Base-by-base conservation (phyloP, 30 jellyfish, hydroid and myxozoan genomes). In the Aurelia aurita complex sp. Pacific region DNA sequence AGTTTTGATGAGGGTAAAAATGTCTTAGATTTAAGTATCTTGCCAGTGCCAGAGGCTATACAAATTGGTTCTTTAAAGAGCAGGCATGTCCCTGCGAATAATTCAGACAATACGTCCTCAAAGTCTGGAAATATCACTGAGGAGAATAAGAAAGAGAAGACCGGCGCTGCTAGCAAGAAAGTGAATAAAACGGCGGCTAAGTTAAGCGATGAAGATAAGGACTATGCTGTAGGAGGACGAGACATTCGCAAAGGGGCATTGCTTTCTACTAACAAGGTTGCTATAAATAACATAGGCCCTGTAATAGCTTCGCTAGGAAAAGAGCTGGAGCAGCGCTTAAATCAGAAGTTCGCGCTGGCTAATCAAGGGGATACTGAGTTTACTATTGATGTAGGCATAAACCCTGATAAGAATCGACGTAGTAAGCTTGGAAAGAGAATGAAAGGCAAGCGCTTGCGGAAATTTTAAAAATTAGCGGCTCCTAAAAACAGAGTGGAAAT, bases 21-120 rank as follows among this genome's bases (percentile, higher is more conserved):
- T 23, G 90, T 35, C 16, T 35, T 81, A 10, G 90, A 81, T 53
- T 62, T 81, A 53, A 71, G 90, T 18, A 55, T 71, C 50, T 46
- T 81, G 65, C 83, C 83, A 11, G 74, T 67, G n/a, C 90, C 90
- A 5, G 77, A 68, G 15, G 42, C 77, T 1, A 69, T 81, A 36
- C 83, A 81, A 42, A 57, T 81, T 11, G 83, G 83, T 38, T 53
- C 35, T 2, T 46, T 81, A 34, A 68, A 23, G 12, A 77, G 43
- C 5, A 73, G 83, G n/a, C 65, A 66, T 23, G 38, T 66, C 54
- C 12, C 38, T 19, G 3, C 46, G 16, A 46, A 46, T 46, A 46
- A 46, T 14, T 6, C 57, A 7, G 57, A 9, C 57, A 9, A 46
- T 46, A 1, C 57, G 5, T 46, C 57, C 2, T 7, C 8, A 46